phyloP scores from a whole-genome alignment of 2,113 vertebrate genomes.

The Camelus bactrianus region DNA sequence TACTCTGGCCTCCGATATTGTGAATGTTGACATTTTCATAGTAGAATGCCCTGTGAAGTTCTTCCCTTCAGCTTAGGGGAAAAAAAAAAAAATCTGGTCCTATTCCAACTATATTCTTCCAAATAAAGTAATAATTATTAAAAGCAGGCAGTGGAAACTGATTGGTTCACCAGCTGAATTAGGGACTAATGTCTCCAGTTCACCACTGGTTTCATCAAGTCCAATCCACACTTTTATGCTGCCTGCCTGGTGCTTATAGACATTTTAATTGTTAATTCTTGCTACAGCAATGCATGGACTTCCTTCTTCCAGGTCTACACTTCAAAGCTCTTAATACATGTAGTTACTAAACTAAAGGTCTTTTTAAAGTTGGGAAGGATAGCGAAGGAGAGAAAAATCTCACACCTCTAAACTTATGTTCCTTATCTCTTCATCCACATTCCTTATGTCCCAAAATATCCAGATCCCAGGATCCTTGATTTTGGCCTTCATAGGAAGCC shows the following conservation, averaged over 20 bases:
- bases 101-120: neutral
- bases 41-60: neutral
- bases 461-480: neutral
- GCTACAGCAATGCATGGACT: neutral
- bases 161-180: neutral
- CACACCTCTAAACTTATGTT: neutral
- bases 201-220: neutral
- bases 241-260: neutral
- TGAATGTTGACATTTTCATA: conserved; percentile 24
- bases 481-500: neutral
- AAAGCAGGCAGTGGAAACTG: neutral
- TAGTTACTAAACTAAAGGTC: neutral
- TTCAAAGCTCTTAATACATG: conserved; percentile 22
- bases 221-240: neutral
- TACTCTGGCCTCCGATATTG: neutral
- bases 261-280: neutral
- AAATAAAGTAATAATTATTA: neutral
- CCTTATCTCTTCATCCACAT: neutral
- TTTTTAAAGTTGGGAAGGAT: neutral
- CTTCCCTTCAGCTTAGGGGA: neutral
- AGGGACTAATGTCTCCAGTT: neutral
- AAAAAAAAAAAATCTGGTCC: neutral
- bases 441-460: neutral
- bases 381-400: neutral
- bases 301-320: neutral